A percentile compares a stretch with the other conserved stretches of the same genome.
phyloP scores from a whole-genome alignment of 2,797 vertebrate genomes.

The Schizopygopsis malacanthus region DNA sequence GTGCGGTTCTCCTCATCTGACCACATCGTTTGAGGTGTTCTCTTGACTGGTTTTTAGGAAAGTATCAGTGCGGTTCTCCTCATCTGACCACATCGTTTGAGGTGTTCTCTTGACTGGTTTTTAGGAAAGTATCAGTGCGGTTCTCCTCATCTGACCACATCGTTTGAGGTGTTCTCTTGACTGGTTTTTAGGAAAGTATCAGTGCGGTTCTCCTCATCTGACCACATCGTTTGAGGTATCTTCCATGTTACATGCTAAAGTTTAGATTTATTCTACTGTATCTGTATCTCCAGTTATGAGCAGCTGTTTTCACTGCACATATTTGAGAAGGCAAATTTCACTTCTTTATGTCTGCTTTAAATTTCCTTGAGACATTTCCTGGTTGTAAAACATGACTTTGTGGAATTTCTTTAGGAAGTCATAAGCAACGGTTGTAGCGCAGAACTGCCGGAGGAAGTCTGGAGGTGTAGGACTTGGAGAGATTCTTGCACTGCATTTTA shows the following conservation, averaged over 20 bases:
- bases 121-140: neutral
- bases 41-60: too few relatives aligned
- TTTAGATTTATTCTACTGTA: neutral
- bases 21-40: too few relatives aligned
- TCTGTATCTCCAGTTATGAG: neutral
- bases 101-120: neutral
- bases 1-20: too few relatives aligned
- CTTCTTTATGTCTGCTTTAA: neutral
- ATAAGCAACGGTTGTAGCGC: neutral
- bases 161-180: neutral
- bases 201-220: too few relatives aligned
- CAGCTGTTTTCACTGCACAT: neutral
- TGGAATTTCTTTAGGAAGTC: neutral
- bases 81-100: too few relatives aligned
- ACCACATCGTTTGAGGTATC: too few relatives aligned
- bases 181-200: too few relatives aligned
- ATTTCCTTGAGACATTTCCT: neutral
- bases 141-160: neutral
- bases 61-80: too few relatives aligned
- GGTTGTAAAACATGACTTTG: neutral
- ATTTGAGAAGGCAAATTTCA: neutral
- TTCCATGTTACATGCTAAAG: neutral
- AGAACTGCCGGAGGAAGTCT: conserved; percentile 24
- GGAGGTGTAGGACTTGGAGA: conserved; percentile 3
- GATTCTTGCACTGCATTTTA: conserved; percentile 14